A percentile compares a stretch with the other conserved stretches of the same genome.
Evolutionary conservation across 2,797 vertebrate genomes (phyloP).

Genomic region (Orientallactaga sibirica): DNA sequence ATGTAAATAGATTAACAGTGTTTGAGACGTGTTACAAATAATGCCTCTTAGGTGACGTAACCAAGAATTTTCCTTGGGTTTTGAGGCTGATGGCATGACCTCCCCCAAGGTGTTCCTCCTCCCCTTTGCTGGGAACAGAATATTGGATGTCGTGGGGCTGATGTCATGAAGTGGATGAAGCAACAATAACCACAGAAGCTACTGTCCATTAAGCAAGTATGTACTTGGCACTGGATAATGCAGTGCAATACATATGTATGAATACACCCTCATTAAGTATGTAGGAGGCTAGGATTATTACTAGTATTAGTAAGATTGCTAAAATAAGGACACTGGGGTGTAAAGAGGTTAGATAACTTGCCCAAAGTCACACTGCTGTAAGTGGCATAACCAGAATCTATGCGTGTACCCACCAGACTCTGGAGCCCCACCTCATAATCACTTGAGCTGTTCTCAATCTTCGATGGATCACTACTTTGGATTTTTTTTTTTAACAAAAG

Average conservation of each 20-base stretch:
- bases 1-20: not conserved
- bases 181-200: not conserved
- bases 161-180: not conserved
- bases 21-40: conserved; percentile 31
- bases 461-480: conserved; percentile 47
- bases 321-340: not conserved
- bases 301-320: not conserved
- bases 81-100: not conserved
- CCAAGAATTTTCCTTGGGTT: conserved; percentile 7
- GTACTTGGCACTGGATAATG: not conserved
- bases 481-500: conserved; percentile 66
- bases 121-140: not conserved
- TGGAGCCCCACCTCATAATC: not conserved
- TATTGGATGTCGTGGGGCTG: not conserved
- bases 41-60: not conserved
- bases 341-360: not conserved
- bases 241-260: too few species aligned
- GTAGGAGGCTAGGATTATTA: not conserved
- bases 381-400: not conserved
- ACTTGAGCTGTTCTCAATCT: conserved; percentile 10
- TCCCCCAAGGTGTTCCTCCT: not conserved
- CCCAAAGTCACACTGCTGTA: not conserved
- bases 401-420: not conserved
- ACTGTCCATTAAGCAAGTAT: not conserved
- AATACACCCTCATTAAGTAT: conserved; percentile 15